These are phyloP conservation scores for Ditylenchus weischeri DNA, from an alignment of 2,888 invertebrate genomes.

Conservation along the genomic window DNA sequence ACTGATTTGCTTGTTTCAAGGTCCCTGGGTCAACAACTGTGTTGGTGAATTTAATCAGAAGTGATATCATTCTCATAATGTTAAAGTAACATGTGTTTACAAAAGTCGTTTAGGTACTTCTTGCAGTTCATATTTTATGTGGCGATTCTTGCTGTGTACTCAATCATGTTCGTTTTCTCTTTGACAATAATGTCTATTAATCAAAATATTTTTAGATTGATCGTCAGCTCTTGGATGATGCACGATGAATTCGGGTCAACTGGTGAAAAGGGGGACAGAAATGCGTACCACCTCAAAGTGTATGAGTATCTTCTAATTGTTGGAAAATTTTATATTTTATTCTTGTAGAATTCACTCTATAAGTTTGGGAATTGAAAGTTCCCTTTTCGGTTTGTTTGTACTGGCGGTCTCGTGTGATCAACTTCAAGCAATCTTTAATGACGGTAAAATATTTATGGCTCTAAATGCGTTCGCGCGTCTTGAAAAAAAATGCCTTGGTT, in stretches of 20 bases:
- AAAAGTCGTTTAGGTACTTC: conserved; percentile 66
- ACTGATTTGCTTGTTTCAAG: conserved; percentile 22
- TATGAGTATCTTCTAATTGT: conserved; percentile 25
- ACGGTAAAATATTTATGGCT: too few species aligned
- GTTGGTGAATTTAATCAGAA: conserved; percentile 87
- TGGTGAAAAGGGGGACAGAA: conserved; percentile 45
- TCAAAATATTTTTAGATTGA: conserved; percentile 37
- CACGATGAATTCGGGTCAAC: conserved; percentile 46
- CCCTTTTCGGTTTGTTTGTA: conserved; percentile 82
- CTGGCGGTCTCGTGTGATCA: conserved; percentile 78
- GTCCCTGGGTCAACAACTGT: conserved; percentile 79
- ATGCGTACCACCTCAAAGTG: conserved; percentile 54
- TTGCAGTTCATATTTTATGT: conserved; percentile 70
- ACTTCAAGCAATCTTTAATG: conserved; percentile 76
- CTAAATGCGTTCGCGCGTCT: too few species aligned
- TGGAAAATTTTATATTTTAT: background rate
- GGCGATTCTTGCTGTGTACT: conserved; percentile 43
- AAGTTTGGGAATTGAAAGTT: conserved; percentile 75
- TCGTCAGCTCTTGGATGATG: conserved; percentile 49
- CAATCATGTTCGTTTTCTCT: conserved; percentile 42
- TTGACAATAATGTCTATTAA: background rate
- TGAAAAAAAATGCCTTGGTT: too few species aligned
- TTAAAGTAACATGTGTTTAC: background rate
- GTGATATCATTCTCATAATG: conserved; percentile 23
- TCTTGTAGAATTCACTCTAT: conserved; percentile 77